These are phyloP conservation scores for Prinia subflava DNA, from an alignment of 2,113 vertebrate species.

Conservation along the genomic window DNA sequence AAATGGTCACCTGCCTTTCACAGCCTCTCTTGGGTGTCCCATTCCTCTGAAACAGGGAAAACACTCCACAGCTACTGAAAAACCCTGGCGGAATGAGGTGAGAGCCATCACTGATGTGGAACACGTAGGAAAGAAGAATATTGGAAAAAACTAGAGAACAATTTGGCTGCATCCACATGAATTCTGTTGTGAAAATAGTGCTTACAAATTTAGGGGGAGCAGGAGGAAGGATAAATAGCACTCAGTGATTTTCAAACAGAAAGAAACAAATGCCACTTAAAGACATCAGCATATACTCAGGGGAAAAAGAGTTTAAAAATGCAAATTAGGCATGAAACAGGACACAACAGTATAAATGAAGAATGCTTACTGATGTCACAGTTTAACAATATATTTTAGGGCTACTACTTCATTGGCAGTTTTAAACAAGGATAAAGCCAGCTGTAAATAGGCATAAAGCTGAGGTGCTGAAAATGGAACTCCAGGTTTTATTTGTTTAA, in stretches of 20 bases:
- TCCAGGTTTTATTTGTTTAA: not conserved
- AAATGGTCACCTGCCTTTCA: not conserved
- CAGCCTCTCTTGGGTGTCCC: not conserved
- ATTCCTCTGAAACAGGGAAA: not conserved
- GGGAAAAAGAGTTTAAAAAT: not conserved
- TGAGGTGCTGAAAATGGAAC: not conserved
- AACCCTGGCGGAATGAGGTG: not conserved
- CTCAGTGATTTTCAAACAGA: not conserved
- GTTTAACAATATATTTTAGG: not conserved
- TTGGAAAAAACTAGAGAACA: not conserved
- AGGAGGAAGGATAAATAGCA: not conserved
- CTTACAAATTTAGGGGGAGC: not conserved
- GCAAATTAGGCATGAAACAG: not conserved
- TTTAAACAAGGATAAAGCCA: not conserved
- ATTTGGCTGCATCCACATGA: not conserved
- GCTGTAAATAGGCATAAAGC: not conserved
- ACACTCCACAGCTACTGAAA: not conserved
- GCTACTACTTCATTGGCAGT: not conserved
- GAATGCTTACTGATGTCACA: not conserved
- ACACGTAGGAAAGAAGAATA: fast-evolving
- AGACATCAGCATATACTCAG: not conserved
- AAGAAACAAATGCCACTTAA: not conserved
- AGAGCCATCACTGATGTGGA: not conserved
- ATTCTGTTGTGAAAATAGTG: not conserved
- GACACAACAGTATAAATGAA: not conserved